Percentiles rank a stretch among this genome's conserved stretches.
These are phyloP conservation scores for Lanistes nyassanus DNA, from an alignment of 1,140 invertebrate genomes.

Conservation along the genomic window DNA sequence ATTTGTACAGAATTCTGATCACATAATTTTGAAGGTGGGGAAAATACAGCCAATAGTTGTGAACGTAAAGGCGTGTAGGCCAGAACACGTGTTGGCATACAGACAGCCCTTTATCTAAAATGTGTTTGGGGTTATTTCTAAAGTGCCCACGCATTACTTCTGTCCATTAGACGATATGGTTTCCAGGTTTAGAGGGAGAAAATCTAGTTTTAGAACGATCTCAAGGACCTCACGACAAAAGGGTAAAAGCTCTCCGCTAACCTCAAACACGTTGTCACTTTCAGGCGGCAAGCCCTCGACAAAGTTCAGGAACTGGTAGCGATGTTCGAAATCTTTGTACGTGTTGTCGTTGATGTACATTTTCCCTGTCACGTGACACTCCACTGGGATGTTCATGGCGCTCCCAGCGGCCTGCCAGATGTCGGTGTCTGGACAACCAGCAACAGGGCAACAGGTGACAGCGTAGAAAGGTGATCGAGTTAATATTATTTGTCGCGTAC, in stretches of 20 bases:
- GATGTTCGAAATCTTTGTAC: conserved; percentile 17
- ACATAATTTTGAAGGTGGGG: too few relatives aligned
- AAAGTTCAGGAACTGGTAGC: conserved; percentile 24
- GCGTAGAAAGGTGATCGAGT: too few relatives aligned
- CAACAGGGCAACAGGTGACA: too few relatives aligned
- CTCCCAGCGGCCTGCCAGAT: conserved; percentile 9
- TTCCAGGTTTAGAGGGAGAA: neutral
- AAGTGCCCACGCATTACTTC: neutral
- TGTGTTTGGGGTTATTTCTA: neutral
- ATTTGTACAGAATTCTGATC: too few relatives aligned
- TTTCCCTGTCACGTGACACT: conserved; percentile 22
- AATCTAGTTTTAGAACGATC: neutral
- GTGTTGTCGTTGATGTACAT: neutral
- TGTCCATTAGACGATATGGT: neutral
- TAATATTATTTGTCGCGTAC: too few relatives aligned
- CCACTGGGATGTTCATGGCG: conserved; percentile 4
- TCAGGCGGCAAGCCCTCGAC: neutral
- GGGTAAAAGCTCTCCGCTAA: neutral
- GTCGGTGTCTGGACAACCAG: conserved; percentile 5
- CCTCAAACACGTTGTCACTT: conserved; percentile 23
- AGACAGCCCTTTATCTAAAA: too few relatives aligned
- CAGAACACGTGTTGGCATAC: too few relatives aligned
- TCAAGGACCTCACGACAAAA: neutral
- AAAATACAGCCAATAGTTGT: too few relatives aligned
- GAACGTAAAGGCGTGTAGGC: too few relatives aligned